Conservation (phyloP, 2,888 invertebrate genomes). For the Microchrysa polita region DNA sequence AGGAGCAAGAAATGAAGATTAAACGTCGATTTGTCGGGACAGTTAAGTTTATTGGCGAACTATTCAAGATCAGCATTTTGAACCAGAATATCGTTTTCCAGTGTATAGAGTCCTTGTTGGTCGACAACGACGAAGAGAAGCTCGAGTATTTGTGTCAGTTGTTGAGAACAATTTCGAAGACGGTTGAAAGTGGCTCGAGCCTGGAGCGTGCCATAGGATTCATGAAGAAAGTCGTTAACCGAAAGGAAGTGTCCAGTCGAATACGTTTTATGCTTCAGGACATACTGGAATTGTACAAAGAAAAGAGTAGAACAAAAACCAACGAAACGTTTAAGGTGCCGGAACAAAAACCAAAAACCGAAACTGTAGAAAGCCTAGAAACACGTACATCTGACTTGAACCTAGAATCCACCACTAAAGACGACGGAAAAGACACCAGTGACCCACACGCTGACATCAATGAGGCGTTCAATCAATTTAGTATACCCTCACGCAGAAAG, state of each 20-base stretch:
- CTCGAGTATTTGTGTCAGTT: slow-evolving; percentile 93
- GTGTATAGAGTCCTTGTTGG: slow-evolving; percentile 82
- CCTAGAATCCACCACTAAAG: too few species aligned
- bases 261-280: slow-evolving; percentile 85
- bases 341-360: slow-evolving; percentile 59
- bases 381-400: too few species aligned
- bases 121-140: slow-evolving; percentile 85
- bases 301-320: slow-evolving; percentile 86
- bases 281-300: slow-evolving; percentile 85
- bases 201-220: slow-evolving; percentile 70
- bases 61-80: slow-evolving; percentile 91
- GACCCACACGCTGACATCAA: too few species aligned
- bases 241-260: slow-evolving; percentile 65
- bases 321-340: slow-evolving; percentile 93
- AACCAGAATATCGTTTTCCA: slow-evolving; percentile 87
- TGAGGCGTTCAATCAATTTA: too few species aligned
- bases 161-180: slow-evolving; percentile 89
- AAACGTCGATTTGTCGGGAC: slow-evolving; percentile 89
- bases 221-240: slow-evolving; percentile 77
- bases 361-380: too few species aligned
- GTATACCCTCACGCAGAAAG: too few species aligned
- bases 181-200: slow-evolving; percentile 69
- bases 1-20: slow-evolving; percentile 80
- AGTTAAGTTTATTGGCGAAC: slow-evolving; percentile 85
- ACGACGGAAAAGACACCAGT: too few species aligned